Evolutionary conservation across 2,888 invertebrate genomes (phyloP), one percentile per base, ranked within the genome.

Genomic region (Drosophila helvetica): DNA sequence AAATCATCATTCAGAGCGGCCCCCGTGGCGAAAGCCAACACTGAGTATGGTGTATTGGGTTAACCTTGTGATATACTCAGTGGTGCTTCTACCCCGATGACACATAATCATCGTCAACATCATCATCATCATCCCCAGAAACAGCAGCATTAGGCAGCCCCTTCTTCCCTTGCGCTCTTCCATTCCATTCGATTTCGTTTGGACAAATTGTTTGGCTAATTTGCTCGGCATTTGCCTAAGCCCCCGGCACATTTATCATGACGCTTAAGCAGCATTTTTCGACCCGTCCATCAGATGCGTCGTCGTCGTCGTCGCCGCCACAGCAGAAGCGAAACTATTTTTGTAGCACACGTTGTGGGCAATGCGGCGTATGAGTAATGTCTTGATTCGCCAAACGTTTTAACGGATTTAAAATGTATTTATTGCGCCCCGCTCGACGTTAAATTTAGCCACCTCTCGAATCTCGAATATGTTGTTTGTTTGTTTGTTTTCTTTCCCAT

Each of bases 351-450:
- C 62, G n/a, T n/a, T n/a, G n/a, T n/a, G 6, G 53, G 66, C 70
- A 78, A 83, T 80, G 65, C 79, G 74, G 83, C 83, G 85, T 85
- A 85, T 85, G 85, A 85, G 88, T 85, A 85, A 85, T 85, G 88
- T 87, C 77, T 86, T 82, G 76, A 84, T 83, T 80, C 72, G 79
- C 86, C 81, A 84, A 74, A 75, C 75, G 81, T 78, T 81, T 81
- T 81, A 54, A 66, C 80, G 76, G 85, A 71, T 65, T 75, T 68
- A 65, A 75, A 84, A 86, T 78, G 74, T 77, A 83, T 83, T 86
- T 75, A 86, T 83, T 76, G 79, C 68, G 33, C 33, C 19, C 52
- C 69, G 50, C 53, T n/a, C 38, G 17, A 38, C 48, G 65, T 65
- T 73, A 73, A 73, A 66, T 73, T 74, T 73, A 73, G 74, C 56